Evolutionary conservation across 1,140 invertebrate genomes (phyloP), one percentile per base, ranked within the genome.

Genomic region (Temnothorax curvispinosus): DNA sequence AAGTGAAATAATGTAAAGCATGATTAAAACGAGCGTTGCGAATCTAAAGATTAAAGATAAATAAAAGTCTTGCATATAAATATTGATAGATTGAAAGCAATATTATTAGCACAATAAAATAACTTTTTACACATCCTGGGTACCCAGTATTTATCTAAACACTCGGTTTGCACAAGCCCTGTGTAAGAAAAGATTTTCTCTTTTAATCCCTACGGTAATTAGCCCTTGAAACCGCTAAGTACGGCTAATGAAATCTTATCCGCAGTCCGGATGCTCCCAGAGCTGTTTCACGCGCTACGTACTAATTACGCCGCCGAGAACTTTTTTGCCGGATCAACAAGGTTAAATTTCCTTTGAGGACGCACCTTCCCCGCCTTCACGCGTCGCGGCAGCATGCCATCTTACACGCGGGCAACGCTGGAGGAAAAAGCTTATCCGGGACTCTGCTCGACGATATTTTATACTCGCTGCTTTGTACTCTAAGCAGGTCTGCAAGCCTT

Each of bases 241-340:
- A 87, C 62, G 62, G 64, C 9, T 89, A 89, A 89, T 89, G 76
- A 89, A 89, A 89, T 86, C 75, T 89, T 86, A 62, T 62, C 65
- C 38, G 38, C 65, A 38, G 38, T 75, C 52, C 15, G 44, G 47
- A 84, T 44, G 64, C 41, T 54, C 13, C 35, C 15, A 38, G 67
- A 15, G 52, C 52, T 62, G 58, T 65, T 60, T 78, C 52, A 56
- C 71, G 50, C 65, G 80, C 54, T n/a, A 47, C 32, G 35, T 74
- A 75, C 82, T 52, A 60, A 89, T 74, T 74, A 11, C 47, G 11
- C n/a, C 71, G 27, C 56, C 21, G 27, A 15, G 41, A 27, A 56
- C 13, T 80, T 82, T 82, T 82, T 87, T 82, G 54, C 56, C 38
- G 76, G 54, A 87, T 82, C 62, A 87, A 65, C 71, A 13, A 52